Evolutionary conservation across 2,113 vertebrate species (phyloP).

Genomic region (Aspidoscelis tigris): DNA sequence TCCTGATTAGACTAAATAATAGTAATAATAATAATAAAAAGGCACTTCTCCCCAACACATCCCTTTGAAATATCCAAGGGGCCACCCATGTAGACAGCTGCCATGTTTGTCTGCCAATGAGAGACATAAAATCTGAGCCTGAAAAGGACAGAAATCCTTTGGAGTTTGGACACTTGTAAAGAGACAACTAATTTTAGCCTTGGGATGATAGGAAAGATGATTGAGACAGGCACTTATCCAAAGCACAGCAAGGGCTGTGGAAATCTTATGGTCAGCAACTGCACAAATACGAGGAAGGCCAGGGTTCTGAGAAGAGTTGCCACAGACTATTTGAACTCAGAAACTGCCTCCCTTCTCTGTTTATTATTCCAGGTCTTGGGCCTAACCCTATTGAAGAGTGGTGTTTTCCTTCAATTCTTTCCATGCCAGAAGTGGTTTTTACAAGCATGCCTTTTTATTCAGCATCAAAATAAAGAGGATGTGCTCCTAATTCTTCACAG

Average conservation of each 20-base stretch:
- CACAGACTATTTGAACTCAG: slow-evolving; percentile 78
- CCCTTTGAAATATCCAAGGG: slow-evolving; percentile 45
- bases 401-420: slow-evolving; percentile 70
- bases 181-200: slow-evolving; percentile 72
- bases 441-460: slow-evolving; percentile 36
- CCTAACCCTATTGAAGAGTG: slow-evolving; percentile 68
- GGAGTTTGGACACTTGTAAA: slow-evolving; percentile 64
- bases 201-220: slow-evolving; percentile 66
- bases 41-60: background rate
- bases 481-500: slow-evolving; percentile 45
- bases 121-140: slow-evolving; percentile 50
- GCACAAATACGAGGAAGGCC: slow-evolving; percentile 79
- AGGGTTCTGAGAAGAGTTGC: slow-evolving; percentile 70
- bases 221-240: slow-evolving; percentile 73
- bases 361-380: slow-evolving; percentile 78
- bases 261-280: slow-evolving; percentile 80
- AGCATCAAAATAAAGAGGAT: background rate
- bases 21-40: background rate
- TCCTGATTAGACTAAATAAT: slow-evolving; percentile 34
- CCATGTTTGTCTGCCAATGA: slow-evolving; percentile 68
- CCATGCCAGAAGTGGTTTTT: slow-evolving; percentile 47
- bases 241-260: slow-evolving; percentile 73
- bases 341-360: slow-evolving; percentile 74
- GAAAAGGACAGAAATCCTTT: slow-evolving; percentile 64
- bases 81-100: slow-evolving; percentile 67